Conservation (phyloP, 2,113 vertebrate genomes). For the Erythrocercus mccallii region DNA sequence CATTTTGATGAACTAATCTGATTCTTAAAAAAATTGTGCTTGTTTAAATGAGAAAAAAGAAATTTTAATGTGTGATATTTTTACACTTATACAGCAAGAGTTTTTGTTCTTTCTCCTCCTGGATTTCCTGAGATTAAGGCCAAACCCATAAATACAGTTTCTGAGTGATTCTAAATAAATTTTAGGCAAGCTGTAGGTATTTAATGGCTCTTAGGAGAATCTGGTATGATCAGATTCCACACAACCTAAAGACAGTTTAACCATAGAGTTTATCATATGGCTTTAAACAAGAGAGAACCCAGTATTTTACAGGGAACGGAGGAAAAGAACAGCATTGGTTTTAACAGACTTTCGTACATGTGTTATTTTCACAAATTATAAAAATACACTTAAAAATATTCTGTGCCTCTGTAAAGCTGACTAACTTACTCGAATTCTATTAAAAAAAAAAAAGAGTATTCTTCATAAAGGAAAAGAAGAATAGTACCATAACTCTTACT, state of each 20-base stretch:
- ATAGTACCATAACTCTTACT: neutral
- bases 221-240: neutral
- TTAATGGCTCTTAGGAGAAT: neutral
- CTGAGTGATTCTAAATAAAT: neutral
- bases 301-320: neutral
- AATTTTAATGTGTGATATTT: neutral
- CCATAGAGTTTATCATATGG: neutral
- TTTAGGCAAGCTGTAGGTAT: neutral
- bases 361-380: neutral
- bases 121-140: neutral
- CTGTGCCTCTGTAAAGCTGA: neutral
- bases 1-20: neutral
- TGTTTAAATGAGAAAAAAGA: neutral
- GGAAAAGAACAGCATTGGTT: neutral
- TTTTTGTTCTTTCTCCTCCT: neutral
- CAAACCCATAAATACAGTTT: neutral
- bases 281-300: neutral
- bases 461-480: neutral
- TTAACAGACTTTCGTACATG: neutral
- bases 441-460: neutral
- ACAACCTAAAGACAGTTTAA: neutral
- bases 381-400: neutral
- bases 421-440: neutral
- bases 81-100: neutral
- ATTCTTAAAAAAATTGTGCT: neutral